A percentile compares a stretch with the other conserved stretches of the same genome.
Evolutionary conservation across 2,888 invertebrate genomes (phyloP).

Genomic region (Lithosia quadra): DNA sequence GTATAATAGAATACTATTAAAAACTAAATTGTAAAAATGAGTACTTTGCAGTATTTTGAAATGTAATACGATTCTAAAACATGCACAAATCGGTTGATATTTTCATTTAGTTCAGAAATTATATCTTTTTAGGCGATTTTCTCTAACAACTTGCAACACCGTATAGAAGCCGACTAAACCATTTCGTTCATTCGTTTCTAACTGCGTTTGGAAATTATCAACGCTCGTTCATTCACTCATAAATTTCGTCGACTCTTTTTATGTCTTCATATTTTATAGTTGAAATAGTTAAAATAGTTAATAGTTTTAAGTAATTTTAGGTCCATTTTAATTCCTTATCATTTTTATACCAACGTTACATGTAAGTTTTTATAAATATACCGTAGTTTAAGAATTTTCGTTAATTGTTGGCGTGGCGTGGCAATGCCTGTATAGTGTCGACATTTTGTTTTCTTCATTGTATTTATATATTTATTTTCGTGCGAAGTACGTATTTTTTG

Average conservation of each 20-base stretch:
- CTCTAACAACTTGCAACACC: conserved; percentile 45
- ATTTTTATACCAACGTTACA: conserved; percentile 64
- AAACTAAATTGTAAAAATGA: neutral
- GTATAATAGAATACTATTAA: neutral
- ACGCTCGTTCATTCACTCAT: conserved; percentile 63
- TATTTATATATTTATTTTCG: conserved; percentile 74
- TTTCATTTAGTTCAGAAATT: neutral
- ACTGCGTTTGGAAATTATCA: conserved; percentile 35
- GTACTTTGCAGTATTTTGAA: neutral
- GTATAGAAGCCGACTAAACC: conserved; percentile 38
- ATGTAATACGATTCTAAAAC: neutral
- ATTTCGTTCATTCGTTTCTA: conserved; percentile 37
- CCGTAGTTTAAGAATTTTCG: conserved; percentile 38
- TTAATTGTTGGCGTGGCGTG: conserved; percentile 71
- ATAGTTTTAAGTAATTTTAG: conserved; percentile 63
- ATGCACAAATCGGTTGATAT: neutral
- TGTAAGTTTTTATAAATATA: conserved; percentile 67
- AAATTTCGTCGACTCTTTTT: conserved; percentile 68
- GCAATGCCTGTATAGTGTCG: conserved; percentile 77
- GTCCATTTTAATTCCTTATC: conserved; percentile 65
- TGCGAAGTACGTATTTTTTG: conserved; percentile 48
- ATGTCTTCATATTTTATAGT: conserved; percentile 64
- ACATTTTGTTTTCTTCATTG: conserved; percentile 85
- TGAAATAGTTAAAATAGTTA: conserved; percentile 65
- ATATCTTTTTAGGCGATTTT: conserved; percentile 22